Percentiles rank a stretch among this genome's conserved stretches.
These are phyloP conservation scores for Zaprionus tsacasi DNA, from an alignment of 1,140 invertebrate species.

Conservation along the genomic window DNA sequence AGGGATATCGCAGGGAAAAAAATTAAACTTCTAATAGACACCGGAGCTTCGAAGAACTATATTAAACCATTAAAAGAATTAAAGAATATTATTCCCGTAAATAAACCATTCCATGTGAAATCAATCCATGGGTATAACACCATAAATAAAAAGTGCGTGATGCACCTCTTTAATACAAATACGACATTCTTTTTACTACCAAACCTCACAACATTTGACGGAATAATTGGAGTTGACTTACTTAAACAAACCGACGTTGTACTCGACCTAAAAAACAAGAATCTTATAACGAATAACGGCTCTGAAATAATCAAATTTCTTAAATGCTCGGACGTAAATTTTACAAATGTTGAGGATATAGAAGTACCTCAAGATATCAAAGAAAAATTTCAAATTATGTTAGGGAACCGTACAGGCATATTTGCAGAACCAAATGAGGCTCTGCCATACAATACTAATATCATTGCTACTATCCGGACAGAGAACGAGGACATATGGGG, in stretches of 20 bases:
- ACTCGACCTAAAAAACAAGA: conserved; percentile 1
- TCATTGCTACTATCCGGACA: conserved; percentile 31
- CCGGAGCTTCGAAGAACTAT: no score
- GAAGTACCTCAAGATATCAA: background rate
- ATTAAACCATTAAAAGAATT: no score
- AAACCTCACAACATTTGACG: background rate
- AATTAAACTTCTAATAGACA: background rate
- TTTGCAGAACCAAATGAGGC: conserved; percentile 6
- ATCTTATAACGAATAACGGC: background rate
- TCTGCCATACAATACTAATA: conserved; percentile 12
- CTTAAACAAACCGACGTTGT: conserved; percentile 5
- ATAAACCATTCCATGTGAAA: no score
- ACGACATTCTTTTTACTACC: background rate
- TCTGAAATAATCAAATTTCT: conserved; percentile 1
- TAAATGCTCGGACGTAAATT: background rate
- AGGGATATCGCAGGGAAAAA: no score
- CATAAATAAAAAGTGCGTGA: background rate
- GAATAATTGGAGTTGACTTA: conserved; percentile 8
- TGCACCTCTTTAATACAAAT: conserved; percentile 6
- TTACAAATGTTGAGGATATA: background rate
- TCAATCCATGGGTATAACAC: no score
- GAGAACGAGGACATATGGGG: conserved; percentile 28
- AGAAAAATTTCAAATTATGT: background rate
- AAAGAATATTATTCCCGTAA: no score
- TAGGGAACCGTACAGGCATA: background rate